These are phyloP conservation scores for Hoplodrina blanda DNA, from an alignment of 2,888 invertebrate species.

Conservation along the genomic window DNA sequence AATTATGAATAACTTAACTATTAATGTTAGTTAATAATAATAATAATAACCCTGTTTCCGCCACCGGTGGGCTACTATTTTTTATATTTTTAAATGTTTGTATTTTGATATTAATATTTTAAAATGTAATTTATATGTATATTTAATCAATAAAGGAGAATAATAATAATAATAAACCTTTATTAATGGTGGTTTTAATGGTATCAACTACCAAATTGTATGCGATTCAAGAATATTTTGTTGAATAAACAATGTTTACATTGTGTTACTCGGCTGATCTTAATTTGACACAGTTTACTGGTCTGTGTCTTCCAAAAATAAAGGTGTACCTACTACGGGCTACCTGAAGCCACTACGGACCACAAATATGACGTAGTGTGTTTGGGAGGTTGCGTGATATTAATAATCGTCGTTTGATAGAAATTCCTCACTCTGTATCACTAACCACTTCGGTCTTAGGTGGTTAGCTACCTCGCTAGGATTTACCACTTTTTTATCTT, in stretches of 20 bases:
- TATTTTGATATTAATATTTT: too few species aligned
- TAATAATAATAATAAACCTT: too few species aligned
- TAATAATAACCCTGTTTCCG: too few species aligned
- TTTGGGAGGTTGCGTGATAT: neutral
- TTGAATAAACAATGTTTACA: slow-evolving; percentile 15
- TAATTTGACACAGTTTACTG: slow-evolving; percentile 17
- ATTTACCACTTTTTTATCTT: too few species aligned
- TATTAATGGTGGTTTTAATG: too few species aligned
- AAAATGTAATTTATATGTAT: too few species aligned
- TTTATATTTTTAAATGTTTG: too few species aligned
- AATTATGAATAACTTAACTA: too few species aligned
- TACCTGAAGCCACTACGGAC: neutral
- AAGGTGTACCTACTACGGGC: neutral
- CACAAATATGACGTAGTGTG: neutral
- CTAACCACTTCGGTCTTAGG: neutral
- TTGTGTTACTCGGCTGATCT: neutral
- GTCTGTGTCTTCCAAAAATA: slow-evolving; percentile 28
- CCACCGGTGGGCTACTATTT: too few species aligned
- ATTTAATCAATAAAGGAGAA: too few species aligned
- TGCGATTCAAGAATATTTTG: neutral
- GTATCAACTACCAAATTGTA: neutral
- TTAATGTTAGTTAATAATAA: too few species aligned
- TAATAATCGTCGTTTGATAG: neutral
- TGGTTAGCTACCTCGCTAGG: too few species aligned
- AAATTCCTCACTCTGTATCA: neutral